Evolutionary conservation across 2,888 invertebrate species (phyloP), one percentile per base, ranked within the genome.

Genomic region (Stenodema calcarata): DNA sequence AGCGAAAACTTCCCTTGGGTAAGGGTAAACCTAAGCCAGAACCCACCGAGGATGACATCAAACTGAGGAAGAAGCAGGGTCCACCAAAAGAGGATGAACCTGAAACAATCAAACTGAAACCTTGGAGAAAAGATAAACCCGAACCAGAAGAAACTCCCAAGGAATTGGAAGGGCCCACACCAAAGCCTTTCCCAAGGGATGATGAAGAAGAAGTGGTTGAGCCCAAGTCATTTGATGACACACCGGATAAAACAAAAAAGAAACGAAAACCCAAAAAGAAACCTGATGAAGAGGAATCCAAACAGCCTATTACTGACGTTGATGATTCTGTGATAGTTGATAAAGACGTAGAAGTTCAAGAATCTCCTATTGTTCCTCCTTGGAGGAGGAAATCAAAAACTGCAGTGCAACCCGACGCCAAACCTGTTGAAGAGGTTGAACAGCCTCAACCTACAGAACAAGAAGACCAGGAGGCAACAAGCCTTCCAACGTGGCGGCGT

Each of bases 41-140:
- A 81, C 90, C 90, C 23, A 89, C 90, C 75, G 89, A 89, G 0
- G 90, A 91, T 86, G 90, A 90, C 27, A 90, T 91, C 76, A 91
- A 91, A 41, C 91, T 92, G 86, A 92, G 90, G 54, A 91, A 90
- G 12, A 90, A 89, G 89, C 91, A 91, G 87, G 92, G 92, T 30
- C 90, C 91, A 88, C 91, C 91, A 30, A 90, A 89, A 82, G 90
- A 90, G 30, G 90, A 91, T 41, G 90, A 91, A 75, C 91, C 91
- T 0, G 92, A 91, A 87, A 89, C 90, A 41, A 89, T 92, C 12
- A 89, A 88, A 54, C 90, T 92, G 35, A 90, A 90, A 88, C 90
- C 90, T 78, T 90, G 91, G 47, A 90, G 91, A 69, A 89, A 88
- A 12, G 89, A 90, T n/a, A 90, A 90, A 86, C 90, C 90, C 23